These are phyloP conservation scores for Drosophila bifasciata DNA, from an alignment of 1,140 invertebrate genomes.

Conservation along the genomic window DNA sequence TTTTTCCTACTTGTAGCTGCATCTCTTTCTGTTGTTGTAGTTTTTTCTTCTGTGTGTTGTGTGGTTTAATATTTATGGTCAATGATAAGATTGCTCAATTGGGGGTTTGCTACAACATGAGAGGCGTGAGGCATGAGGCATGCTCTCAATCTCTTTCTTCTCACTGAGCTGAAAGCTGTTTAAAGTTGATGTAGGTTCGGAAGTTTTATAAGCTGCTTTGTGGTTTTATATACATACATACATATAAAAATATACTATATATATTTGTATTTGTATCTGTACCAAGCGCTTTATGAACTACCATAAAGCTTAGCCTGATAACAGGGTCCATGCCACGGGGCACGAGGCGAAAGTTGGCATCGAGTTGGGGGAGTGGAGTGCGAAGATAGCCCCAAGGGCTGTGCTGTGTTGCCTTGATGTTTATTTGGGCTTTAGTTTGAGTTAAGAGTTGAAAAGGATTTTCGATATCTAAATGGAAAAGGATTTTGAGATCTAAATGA, in stretches of 20 bases:
- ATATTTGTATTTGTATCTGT: constrained; percentile 10
- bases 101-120: constrained; percentile 41
- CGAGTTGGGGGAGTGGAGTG: constrained; percentile 3
- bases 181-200: constrained; percentile 76
- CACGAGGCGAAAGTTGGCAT: constrained; percentile 7
- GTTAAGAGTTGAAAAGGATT: too few relatives aligned
- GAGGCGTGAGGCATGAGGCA: constrained; percentile 16
- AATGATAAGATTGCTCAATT: constrained; percentile 79
- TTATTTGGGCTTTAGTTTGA: too few relatives aligned
- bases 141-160: background rate
- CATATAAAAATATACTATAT: too few relatives aligned
- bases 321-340: background rate
- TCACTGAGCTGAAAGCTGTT: constrained; percentile 51
- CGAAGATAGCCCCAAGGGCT: too few relatives aligned
- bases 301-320: constrained; percentile 71
- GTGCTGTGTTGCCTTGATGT: too few relatives aligned
- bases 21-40: constrained; percentile 7
- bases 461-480: too few relatives aligned
- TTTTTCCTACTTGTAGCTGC: background rate
- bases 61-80: constrained; percentile 75
- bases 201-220: constrained; percentile 71
- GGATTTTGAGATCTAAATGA: too few relatives aligned
- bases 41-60: constrained; percentile 49
- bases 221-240: constrained; percentile 14
- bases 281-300: constrained; percentile 50